A percentile compares a stretch with the other conserved stretches of the same genome.
Conservation (phyloP, 2,888 invertebrate genomes). For the Eumerus sabulonum region DNA sequence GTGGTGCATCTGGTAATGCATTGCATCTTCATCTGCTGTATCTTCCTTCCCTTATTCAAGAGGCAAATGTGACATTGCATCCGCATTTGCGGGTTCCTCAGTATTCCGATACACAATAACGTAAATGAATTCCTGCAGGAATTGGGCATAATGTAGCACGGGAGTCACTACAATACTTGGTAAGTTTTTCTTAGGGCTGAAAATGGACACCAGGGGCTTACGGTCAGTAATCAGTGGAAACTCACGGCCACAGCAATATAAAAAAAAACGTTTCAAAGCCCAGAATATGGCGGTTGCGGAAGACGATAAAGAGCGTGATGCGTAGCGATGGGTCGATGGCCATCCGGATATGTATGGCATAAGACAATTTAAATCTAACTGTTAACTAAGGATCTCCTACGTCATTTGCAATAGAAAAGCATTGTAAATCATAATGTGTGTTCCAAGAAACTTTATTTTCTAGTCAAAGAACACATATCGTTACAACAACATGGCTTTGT, state of each 20-base stretch:
- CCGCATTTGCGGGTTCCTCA: background rate
- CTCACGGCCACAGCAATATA: slow-evolving; percentile 45
- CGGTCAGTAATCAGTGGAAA: slow-evolving; percentile 40
- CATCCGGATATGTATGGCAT: slow-evolving; percentile 20
- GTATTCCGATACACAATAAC: no score
- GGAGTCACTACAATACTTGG: slow-evolving; percentile 1
- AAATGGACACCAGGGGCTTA: slow-evolving; percentile 44
- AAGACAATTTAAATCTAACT: no score
- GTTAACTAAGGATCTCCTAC: no score
- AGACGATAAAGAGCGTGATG: slow-evolving; percentile 45
- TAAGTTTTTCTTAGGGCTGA: slow-evolving; percentile 39
- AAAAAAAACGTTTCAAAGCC: slow-evolving; percentile 35
- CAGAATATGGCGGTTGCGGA: slow-evolving; percentile 36
- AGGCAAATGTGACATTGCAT: slow-evolving; percentile 20
- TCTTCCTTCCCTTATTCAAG: background rate
- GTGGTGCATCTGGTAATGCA: slow-evolving; percentile 14
- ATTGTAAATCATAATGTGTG: no score
- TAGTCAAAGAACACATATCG: no score
- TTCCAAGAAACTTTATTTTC: no score
- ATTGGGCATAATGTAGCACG: no score
- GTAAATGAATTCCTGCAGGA: no score
- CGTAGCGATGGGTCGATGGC: slow-evolving; percentile 46
- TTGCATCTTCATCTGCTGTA: slow-evolving; percentile 3
- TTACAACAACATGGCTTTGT: no score
- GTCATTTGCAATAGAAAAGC: no score